A percentile compares a stretch with the other conserved stretches of the same genome.
phyloP scores from a whole-genome alignment of 2,113 vertebrate species.

The Potamarius usumacintae region DNA sequence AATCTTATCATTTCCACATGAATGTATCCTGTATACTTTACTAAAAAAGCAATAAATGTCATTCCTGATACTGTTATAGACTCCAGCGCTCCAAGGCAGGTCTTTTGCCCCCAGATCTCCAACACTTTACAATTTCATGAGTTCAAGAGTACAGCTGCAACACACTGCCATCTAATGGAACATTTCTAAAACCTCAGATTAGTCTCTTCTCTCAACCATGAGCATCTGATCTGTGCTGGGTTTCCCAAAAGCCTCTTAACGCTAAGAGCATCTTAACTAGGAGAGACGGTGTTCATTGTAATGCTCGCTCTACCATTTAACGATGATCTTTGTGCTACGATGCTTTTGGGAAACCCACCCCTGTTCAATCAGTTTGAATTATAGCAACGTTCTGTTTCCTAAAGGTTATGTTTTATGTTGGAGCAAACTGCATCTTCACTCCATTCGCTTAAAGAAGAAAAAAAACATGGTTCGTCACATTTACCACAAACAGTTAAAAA shows the following conservation, averaged over 20 bases:
- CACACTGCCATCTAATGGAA: conserved; percentile 52
- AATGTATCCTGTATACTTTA: background rate
- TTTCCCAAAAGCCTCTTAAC: too few relatives aligned
- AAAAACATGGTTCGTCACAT: background rate
- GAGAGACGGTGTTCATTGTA: too few relatives aligned
- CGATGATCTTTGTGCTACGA: too few relatives aligned
- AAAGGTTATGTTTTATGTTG: background rate
- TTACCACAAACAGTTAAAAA: background rate
- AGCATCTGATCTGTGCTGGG: background rate
- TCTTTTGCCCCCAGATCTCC: background rate
- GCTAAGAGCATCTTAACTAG: too few relatives aligned
- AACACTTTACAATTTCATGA: background rate
- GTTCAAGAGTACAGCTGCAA: conserved; percentile 7
- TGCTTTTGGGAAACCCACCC: too few relatives aligned
- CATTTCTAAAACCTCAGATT: background rate
- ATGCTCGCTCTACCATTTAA: too few relatives aligned
- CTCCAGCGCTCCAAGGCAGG: background rate
- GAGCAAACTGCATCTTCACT: background rate
- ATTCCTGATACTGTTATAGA: background rate
- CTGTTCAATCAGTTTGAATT: background rate
- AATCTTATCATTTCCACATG: conserved; percentile 9
- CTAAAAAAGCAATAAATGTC: conserved; percentile 12
- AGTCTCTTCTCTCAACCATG: background rate
- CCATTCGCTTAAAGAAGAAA: background rate
- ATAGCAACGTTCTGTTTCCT: background rate